phyloP scores from a whole-genome alignment of 2,113 vertebrate genomes.

The Ia io region DNA sequence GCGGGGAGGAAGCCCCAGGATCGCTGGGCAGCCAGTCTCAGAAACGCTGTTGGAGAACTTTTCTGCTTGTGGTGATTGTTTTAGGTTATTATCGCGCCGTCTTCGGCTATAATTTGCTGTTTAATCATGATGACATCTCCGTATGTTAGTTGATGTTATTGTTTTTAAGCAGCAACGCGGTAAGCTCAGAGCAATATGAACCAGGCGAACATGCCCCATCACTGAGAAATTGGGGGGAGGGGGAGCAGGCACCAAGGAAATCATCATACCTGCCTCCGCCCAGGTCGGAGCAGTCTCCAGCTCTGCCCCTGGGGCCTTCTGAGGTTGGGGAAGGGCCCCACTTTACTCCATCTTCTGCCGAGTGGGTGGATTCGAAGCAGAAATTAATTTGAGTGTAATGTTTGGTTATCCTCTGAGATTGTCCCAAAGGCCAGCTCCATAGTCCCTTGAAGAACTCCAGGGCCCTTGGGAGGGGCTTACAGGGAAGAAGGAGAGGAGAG shows the following conservation, averaged over 20 bases:
- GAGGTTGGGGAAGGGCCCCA: no score
- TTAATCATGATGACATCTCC: conserved; percentile 57
- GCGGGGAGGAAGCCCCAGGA: neutral
- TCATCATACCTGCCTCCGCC: fast-evolving
- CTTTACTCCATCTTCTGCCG: neutral
- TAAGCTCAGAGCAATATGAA: neutral
- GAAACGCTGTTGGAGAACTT: neutral
- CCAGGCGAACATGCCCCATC: neutral
- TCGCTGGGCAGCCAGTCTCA: neutral
- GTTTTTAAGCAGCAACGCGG: neutral
- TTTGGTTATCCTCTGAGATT: neutral
- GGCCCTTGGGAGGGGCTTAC: neutral
- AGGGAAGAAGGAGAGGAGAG: neutral
- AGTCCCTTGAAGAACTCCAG: neutral
- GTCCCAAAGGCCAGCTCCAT: neutral
- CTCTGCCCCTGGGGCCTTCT: neutral
- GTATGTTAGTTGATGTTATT: conserved; percentile 11
- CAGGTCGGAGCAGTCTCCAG: neutral
- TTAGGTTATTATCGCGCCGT: neutral
- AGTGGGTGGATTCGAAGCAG: neutral
- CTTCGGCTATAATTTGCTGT: conserved; percentile 28
- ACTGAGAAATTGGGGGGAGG: neutral
- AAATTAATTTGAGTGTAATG: neutral
- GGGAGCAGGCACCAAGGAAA: no score
- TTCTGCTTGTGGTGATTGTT: neutral